Evolutionary conservation across 1,140 invertebrate genomes (phyloP).

Genomic region (Drosophila setifemur): DNA sequence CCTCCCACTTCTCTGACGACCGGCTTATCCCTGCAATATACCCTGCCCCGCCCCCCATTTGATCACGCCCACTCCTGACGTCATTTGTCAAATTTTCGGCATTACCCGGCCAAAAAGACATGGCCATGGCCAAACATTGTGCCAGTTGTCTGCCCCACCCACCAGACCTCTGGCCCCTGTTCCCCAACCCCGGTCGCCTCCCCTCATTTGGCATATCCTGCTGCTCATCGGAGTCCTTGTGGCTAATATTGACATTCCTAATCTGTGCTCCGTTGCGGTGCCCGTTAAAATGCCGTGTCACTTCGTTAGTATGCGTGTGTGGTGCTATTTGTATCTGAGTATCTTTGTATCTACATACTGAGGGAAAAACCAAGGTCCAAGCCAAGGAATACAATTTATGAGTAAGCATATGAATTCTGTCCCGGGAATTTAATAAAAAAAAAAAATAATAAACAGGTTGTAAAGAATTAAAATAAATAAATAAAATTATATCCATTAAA

Average conservation of each 20-base stretch:
- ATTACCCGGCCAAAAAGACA: slow-evolving; percentile 28
- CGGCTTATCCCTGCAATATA: neutral
- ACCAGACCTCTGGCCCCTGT: slow-evolving; percentile 6
- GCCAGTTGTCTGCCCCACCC: slow-evolving; percentile 26
- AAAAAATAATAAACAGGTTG: no score
- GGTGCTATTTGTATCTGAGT: slow-evolving; percentile 59
- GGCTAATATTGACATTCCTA: slow-evolving; percentile 79
- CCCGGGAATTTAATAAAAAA: neutral
- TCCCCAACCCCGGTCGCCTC: neutral
- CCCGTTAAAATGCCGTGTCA: slow-evolving; percentile 78
- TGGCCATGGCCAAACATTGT: slow-evolving; percentile 30
- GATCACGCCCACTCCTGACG: slow-evolving; percentile 56
- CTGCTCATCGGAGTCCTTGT: slow-evolving; percentile 41
- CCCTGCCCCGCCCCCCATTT: neutral
- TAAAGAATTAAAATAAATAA: neutral
- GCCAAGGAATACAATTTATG: neutral
- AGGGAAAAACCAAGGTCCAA: neutral
- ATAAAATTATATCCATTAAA: neutral
- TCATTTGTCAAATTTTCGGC: slow-evolving; percentile 70
- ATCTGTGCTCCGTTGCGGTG: slow-evolving; percentile 65
- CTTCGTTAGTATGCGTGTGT: slow-evolving; percentile 78
- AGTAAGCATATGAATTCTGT: no score
- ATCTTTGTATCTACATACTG: slow-evolving; percentile 2
- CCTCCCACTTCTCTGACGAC: no score
- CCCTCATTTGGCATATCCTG: slow-evolving; percentile 11